phyloP scores from a whole-genome alignment of 2,113 vertebrate species.

The Bos taurus region DNA sequence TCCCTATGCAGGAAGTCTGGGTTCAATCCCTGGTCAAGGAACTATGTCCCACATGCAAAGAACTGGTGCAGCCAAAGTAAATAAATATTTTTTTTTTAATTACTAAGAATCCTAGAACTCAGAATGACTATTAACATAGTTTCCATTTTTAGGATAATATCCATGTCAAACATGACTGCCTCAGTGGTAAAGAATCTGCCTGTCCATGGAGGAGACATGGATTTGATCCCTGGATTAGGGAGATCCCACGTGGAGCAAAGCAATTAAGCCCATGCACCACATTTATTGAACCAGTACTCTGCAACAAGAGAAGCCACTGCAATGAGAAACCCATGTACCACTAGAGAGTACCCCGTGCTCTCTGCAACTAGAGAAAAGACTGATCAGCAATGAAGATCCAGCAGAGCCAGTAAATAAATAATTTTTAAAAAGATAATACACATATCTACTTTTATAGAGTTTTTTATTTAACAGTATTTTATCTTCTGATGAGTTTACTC shows the following conservation, averaged over 20 bases:
- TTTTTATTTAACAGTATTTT: background rate
- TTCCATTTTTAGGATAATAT: background rate
- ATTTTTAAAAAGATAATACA: background rate
- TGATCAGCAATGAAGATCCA: background rate
- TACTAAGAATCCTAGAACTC: background rate
- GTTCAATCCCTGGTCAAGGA: background rate
- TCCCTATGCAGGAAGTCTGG: background rate
- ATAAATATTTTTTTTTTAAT: background rate
- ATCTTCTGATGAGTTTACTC: conserved; percentile 5
- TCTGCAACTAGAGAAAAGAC: background rate
- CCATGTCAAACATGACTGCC: background rate
- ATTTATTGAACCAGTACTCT: background rate
- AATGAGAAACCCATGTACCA: background rate
- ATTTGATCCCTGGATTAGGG: background rate
- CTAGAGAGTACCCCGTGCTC: background rate
- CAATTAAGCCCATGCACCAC: fast-evolving
- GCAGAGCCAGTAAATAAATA: background rate
- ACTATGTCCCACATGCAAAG: background rate
- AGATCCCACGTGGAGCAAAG: background rate
- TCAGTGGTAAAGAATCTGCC: background rate
- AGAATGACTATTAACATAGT: background rate
- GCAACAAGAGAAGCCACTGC: background rate
- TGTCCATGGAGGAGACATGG: background rate
- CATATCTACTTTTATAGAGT: background rate
- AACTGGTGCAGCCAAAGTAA: background rate